These are phyloP conservation scores for Corythaixoides concolor DNA, from an alignment of 2,113 vertebrate genomes.

Conservation along the genomic window DNA sequence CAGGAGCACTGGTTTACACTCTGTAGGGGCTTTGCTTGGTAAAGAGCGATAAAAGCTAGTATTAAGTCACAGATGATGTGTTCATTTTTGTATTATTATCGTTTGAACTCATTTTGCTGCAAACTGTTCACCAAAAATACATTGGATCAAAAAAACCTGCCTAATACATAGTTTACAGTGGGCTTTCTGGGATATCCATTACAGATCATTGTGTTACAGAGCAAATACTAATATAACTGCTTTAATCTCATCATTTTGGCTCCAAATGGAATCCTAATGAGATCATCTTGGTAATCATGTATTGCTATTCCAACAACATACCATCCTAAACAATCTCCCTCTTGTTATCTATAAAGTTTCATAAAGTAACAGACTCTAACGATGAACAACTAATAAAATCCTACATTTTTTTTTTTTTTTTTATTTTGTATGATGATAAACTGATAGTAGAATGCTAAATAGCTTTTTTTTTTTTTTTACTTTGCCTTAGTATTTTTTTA, in stretches of 20 bases:
- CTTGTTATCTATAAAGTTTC: background rate
- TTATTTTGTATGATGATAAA: background rate
- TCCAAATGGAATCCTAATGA: background rate
- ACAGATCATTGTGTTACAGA: background rate
- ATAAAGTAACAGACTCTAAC: background rate
- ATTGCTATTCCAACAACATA: background rate
- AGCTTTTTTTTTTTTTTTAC: background rate
- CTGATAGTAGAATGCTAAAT: background rate
- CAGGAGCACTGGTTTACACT: rapidly evolving
- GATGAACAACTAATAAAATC: background rate
- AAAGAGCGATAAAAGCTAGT: background rate
- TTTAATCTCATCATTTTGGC: background rate
- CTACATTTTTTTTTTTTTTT: background rate
- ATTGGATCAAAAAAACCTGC: background rate
- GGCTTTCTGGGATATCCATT: background rate
- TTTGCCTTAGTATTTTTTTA: background rate
- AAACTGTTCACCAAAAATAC: background rate
- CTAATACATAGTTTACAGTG: rapidly evolving
- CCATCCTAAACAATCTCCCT: background rate
- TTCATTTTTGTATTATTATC: background rate
- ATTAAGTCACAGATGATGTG: slow-evolving; percentile 67
- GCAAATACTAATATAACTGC: background rate
- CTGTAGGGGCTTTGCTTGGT: background rate
- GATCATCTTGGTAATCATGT: background rate
- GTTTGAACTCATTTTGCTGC: background rate